Percentiles rank a stretch among this genome's conserved stretches.
phyloP scores from a whole-genome alignment of 2,888 invertebrate genomes.

The Malacosoma neustria region DNA sequence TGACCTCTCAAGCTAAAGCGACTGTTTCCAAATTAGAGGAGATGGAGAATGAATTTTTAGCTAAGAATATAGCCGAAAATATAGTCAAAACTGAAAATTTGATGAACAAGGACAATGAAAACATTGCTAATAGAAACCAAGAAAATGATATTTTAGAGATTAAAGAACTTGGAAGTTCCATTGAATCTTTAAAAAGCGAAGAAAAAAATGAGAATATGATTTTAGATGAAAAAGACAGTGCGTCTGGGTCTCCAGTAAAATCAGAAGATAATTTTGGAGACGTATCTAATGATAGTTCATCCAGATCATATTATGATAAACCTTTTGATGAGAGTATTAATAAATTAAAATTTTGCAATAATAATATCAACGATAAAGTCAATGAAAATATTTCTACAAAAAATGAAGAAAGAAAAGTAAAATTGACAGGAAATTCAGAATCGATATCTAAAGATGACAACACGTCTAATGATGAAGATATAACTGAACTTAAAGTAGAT shows the following conservation, averaged over 20 bases:
- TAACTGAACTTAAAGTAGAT: neutral
- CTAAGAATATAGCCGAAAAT: constrained; percentile 38
- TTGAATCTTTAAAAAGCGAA: neutral
- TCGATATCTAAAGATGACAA: neutral
- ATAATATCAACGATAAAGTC: neutral
- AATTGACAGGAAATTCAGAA: neutral
- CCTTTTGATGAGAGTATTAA: constrained; percentile 5
- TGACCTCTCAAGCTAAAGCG: constrained; percentile 40
- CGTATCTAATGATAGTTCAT: constrained; percentile 47
- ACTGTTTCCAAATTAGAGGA: constrained; percentile 46
- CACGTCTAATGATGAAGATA: neutral
- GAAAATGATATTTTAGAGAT: constrained; percentile 5
- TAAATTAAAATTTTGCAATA: constrained; percentile 5
- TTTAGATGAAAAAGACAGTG: constrained; percentile 22
- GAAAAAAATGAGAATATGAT: constrained; percentile 6
- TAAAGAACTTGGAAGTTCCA: neutral
- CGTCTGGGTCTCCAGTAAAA: constrained; percentile 39
- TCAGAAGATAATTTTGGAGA: constrained; percentile 58
- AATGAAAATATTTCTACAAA: constrained; percentile 3
- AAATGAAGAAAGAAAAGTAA: neutral
- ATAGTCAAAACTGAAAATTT: constrained; percentile 48
- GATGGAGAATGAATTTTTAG: constrained; percentile 56
- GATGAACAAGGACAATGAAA: constrained; percentile 40
- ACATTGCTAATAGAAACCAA: constrained; percentile 11
- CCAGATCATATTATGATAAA: constrained; percentile 30